These are phyloP conservation scores for Caenorhabditis sp. DNA, from an alignment of 2,888 invertebrate genomes.

Conservation along the genomic window DNA sequence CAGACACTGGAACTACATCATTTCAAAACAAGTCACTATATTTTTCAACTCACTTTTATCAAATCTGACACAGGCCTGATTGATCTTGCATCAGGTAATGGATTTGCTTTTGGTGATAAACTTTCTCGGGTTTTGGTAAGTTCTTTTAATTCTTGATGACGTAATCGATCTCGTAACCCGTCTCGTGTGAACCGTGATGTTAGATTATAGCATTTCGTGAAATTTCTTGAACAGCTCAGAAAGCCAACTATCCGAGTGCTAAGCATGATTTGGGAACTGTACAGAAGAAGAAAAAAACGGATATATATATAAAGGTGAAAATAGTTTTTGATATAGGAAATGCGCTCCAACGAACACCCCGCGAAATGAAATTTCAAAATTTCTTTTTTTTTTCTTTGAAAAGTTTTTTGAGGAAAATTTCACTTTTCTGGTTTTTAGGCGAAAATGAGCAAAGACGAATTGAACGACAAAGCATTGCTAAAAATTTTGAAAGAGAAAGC, in stretches of 20 bases:
- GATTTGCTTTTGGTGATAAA: not conserved
- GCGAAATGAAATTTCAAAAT: not conserved
- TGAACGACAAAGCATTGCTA: constrained; percentile 46
- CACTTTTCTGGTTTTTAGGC: not conserved
- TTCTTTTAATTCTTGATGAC: constrained; percentile 44
- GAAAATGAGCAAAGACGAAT: constrained; percentile 38
- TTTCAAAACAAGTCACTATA: not conserved
- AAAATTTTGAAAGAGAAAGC: constrained; percentile 49
- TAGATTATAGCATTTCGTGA: constrained; percentile 27
- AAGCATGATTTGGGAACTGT: constrained; percentile 26
- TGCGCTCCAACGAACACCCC: too few species aligned
- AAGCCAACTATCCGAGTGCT: constrained; percentile 10
- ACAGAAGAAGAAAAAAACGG: not conserved
- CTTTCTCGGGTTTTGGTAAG: constrained; percentile 25
- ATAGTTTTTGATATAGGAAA: too few species aligned
- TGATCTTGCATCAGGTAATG: constrained; percentile 20
- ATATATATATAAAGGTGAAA: too few species aligned
- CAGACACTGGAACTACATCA: constrained; percentile 16
- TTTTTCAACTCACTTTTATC: constrained; percentile 14
- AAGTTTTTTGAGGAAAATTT: not conserved
- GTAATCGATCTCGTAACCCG: constrained; percentile 37
- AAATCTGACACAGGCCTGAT: constrained; percentile 24
- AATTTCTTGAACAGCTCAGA: constrained; percentile 15
- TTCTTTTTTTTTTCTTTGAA: not conserved
- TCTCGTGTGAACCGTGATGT: constrained; percentile 42